Percentiles rank a stretch among this genome's conserved stretches.
Conservation (phyloP, 2,888 invertebrate species). For the Vannuccia rotundouncinata region DNA sequence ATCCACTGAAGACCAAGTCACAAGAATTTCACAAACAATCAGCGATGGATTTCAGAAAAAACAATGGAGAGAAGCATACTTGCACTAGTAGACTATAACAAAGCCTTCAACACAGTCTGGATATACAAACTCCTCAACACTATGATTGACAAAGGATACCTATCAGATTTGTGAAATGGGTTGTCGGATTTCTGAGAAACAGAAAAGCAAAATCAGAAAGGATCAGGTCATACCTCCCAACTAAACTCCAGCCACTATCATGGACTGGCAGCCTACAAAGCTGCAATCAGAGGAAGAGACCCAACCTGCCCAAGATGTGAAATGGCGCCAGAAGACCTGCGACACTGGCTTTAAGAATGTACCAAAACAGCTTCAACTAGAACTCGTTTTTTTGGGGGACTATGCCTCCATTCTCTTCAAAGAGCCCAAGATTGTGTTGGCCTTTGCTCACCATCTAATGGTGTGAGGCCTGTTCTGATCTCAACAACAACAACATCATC, state of each 20-base stretch:
- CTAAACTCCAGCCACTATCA: background rate
- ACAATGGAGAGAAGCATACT: too few species aligned
- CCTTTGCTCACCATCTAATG: slow-evolving; percentile 6
- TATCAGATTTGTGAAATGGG: too few species aligned
- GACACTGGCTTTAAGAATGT: background rate
- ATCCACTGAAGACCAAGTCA: too few species aligned
- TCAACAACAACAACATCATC: slow-evolving; percentile 9
- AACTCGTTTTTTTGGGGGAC: background rate
- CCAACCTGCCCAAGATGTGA: slow-evolving; percentile 12
- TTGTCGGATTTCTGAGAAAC: too few species aligned
- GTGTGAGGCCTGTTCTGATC: background rate
- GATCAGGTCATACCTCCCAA: background rate
- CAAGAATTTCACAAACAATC: too few species aligned
- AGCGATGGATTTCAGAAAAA: too few species aligned
- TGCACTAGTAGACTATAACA: too few species aligned
- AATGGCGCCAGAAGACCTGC: slow-evolving; percentile 17
- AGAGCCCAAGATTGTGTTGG: too few species aligned
- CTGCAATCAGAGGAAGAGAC: background rate
- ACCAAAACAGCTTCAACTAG: background rate
- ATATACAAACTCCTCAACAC: too few species aligned
- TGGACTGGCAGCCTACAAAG: background rate
- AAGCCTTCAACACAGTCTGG: too few species aligned
- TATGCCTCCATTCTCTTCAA: too few species aligned
- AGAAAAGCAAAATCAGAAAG: background rate
- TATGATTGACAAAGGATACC: too few species aligned